These are phyloP conservation scores for Ernsta delagoae DNA, from an alignment of 2,888 invertebrate genomes.

Conservation along the genomic window DNA sequence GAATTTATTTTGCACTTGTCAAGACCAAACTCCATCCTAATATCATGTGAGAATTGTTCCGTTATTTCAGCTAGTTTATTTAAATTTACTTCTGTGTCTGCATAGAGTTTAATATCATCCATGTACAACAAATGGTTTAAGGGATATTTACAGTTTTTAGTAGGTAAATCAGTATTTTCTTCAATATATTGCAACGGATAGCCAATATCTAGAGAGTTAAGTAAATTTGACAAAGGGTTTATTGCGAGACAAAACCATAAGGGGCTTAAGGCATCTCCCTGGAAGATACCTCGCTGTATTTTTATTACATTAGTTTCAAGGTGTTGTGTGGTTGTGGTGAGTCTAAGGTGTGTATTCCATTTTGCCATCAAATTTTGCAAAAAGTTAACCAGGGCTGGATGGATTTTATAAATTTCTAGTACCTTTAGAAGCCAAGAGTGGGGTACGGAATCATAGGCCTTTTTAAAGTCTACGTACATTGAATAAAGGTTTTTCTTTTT, in stretches of 20 bases:
- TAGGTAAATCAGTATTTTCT: no score
- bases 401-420: conserved; percentile 32
- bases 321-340: neutral
- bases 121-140: conserved; percentile 1
- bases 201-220: neutral
- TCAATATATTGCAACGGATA: neutral
- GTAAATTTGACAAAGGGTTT: neutral
- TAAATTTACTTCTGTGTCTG: neutral
- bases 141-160: conserved; percentile 2
- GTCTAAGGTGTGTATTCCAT: neutral
- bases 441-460: conserved; percentile 37
- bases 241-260: conserved; percentile 1
- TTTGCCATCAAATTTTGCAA: neutral
- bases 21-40: conserved; percentile 1
- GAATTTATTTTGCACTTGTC: conserved; percentile 6
- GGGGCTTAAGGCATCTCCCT: neutral
- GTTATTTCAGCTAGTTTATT: neutral
- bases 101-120: conserved; percentile 4
- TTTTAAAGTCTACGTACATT: conserved; percentile 35
- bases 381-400: neutral
- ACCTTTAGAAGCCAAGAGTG: conserved; percentile 35
- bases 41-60: neutral
- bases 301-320: neutral
- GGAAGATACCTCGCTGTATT: neutral
- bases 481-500: neutral